phyloP scores from a whole-genome alignment of 2,113 vertebrate species.

The Chitala chitala region DNA sequence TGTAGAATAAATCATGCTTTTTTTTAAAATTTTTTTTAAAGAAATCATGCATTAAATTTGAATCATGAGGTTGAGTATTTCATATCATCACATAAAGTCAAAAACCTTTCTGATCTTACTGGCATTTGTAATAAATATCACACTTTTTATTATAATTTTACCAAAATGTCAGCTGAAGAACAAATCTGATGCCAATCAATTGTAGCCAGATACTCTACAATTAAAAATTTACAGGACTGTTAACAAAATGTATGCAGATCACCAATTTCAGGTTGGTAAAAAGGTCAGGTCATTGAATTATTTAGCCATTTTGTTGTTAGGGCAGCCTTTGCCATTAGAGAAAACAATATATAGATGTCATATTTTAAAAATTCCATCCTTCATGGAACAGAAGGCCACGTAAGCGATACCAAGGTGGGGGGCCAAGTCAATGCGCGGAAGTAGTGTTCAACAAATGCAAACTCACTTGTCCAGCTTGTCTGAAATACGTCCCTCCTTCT shows the following conservation, averaged over 20 bases:
- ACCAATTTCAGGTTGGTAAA: slow-evolving; percentile 10
- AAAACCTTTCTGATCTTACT: background rate
- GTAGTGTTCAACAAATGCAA: background rate
- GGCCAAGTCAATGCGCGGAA: slow-evolving; percentile 6
- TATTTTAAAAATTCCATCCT: background rate
- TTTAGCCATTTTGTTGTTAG: slow-evolving; percentile 9
- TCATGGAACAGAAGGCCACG: too few species aligned
- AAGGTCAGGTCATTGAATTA: slow-evolving; percentile 30
- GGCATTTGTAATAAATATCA: background rate
- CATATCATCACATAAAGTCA: background rate
- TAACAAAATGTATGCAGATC: slow-evolving; percentile 30
- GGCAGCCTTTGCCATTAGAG: background rate
- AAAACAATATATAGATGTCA: background rate
- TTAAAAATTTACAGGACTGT: slow-evolving; percentile 39
- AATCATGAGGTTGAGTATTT: too few species aligned
- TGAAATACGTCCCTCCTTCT: too few species aligned
- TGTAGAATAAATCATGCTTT: too few species aligned
- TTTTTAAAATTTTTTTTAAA: too few species aligned
- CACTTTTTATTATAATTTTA: background rate
- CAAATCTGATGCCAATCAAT: slow-evolving; percentile 31
- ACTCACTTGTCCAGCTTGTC: too few species aligned
- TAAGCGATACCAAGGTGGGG: background rate
- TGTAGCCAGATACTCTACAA: slow-evolving; percentile 30
- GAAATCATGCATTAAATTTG: too few species aligned
- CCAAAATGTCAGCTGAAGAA: background rate